Percentiles rank a stretch among this genome's conserved stretches.
Evolutionary conservation across 2,113 vertebrate species (phyloP).

Genomic region (Protobothrops mucrosquamatus): DNA sequence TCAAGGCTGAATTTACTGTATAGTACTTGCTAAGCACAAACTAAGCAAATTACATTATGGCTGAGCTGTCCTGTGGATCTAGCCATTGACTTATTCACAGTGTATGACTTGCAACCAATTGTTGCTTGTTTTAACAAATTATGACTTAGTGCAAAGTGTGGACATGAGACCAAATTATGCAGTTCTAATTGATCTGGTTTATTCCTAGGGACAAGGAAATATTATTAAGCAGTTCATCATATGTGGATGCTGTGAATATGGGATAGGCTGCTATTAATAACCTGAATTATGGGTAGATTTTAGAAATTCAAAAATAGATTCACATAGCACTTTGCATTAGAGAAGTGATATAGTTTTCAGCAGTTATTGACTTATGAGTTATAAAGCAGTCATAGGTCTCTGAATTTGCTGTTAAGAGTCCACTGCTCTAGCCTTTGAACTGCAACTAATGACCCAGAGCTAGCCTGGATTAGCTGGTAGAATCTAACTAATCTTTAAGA

Average conservation of each 20-base stretch:
- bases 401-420: neutral
- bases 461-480: neutral
- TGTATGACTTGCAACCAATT: neutral
- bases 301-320: neutral
- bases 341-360: neutral
- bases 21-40: neutral
- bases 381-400: neutral
- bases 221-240: neutral
- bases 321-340: neutral
- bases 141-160: neutral
- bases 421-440: neutral
- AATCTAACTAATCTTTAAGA: neutral
- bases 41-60: neutral
- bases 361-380: neutral
- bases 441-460: neutral
- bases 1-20: neutral
- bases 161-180: neutral
- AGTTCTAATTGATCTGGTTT: neutral
- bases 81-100: neutral
- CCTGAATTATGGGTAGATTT: neutral
- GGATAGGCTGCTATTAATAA: neutral
- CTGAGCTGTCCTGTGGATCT: neutral
- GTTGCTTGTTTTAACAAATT: neutral
- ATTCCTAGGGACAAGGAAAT: neutral
- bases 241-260: neutral